Base-by-base conservation (phyloP, 1,140 invertebrate genomes). In the Oryctes rhinoceros region DNA sequence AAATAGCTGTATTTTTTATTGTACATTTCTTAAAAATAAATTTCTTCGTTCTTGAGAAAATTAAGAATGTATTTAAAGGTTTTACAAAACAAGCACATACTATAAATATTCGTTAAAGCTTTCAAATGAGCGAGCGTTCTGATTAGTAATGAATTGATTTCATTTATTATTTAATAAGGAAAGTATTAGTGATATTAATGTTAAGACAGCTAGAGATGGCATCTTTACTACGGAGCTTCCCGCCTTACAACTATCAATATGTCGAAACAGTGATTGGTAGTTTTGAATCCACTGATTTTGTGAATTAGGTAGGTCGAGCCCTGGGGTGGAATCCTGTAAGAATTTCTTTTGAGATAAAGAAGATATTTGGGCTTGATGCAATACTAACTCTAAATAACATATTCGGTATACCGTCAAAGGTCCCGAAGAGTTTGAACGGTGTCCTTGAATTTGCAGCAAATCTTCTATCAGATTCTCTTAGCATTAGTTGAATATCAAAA, bases 301-400 rank as follows among this genome's bases (percentile, higher is more conserved):
- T 3, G 76, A 78, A 35, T 62, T 30, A 30, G 47, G 24, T 0
- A 82, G 81, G 83, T 88, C 86, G 0, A 92, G 84, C 59, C 89
- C 90, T 3, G 89, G 86, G 0, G 90, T 91, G 0, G 90, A 90
- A 81, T 91, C 87, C 83, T 85, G 49, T 11, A 82, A 79, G 76
- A 75, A 67, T 30, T 30, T 30, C 2, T 79, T 44, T 44, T 44
- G 39, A 44, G 9, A 44, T 44, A 10, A 6, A 78, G n/a, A 37
- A 79, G 59, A 48, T 13, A 67, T 2, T 30, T 44, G 9, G 5
- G 9, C 9, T 3, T 44, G 39, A 3, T 30, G 80, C 20, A 77
- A 3, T 30, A 80, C 80, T 84, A 83, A 87, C 89, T 82, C 91
- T 90, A 83, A 92, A 92, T 0, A 92, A 83, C 6, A 93, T 85